Percentiles rank a stretch among this genome's conserved stretches.
Conservation (phyloP, 2,113 vertebrate genomes). For the Colius striatus region DNA sequence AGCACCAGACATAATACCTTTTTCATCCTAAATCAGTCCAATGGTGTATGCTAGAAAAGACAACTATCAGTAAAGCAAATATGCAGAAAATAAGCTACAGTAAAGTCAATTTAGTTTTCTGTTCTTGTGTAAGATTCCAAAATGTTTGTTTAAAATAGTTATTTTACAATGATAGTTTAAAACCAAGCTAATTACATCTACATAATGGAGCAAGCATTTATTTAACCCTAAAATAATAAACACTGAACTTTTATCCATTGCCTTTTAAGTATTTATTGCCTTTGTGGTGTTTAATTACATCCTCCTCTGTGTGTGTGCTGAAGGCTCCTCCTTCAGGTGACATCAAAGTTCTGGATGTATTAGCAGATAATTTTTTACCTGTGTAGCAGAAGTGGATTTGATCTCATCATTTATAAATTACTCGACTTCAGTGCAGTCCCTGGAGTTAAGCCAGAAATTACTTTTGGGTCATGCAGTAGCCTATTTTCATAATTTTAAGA, state of each 20-base stretch:
- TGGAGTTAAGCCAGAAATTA: background rate
- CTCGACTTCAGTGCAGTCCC: background rate
- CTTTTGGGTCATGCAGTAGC: background rate
- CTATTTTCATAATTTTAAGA: background rate
- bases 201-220: background rate
- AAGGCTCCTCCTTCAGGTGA: background rate
- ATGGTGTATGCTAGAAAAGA: background rate
- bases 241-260: background rate
- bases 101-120: background rate
- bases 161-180: background rate
- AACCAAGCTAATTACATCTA: background rate
- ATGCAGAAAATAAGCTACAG: background rate
- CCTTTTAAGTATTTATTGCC: background rate
- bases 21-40: background rate
- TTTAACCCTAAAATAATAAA: background rate
- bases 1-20: background rate
- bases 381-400: background rate
- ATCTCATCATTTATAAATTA: background rate
- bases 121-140: background rate
- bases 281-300: background rate
- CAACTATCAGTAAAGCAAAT: background rate
- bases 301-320: background rate
- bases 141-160: background rate
- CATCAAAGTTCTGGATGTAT: background rate
- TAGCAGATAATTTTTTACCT: background rate